These are phyloP conservation scores for Aurelia aurita DNA, from an alignment of 30 jellyfish, hydroid and myxozoan genomes.

Conservation along the genomic window DNA sequence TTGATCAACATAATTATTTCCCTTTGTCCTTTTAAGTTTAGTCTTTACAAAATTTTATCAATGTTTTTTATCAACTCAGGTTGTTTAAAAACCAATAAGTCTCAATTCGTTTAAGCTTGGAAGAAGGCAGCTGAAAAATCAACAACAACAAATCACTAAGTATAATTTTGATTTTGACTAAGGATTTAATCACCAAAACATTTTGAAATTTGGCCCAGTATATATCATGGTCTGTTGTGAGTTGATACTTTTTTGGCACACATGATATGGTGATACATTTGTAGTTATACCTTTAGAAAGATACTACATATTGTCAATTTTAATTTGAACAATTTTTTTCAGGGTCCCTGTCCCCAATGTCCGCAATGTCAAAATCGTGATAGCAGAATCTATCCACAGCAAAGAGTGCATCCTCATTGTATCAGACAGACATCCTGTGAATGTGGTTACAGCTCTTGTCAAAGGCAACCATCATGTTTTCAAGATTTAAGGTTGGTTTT, in stretches of 20 bases:
- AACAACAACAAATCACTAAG: too few species aligned
- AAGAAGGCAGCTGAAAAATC: too few species aligned
- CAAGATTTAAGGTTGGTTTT: conserved; percentile 47
- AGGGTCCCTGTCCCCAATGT: conserved; percentile 74
- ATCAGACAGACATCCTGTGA: conserved; percentile 40
- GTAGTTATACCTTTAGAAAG: neutral
- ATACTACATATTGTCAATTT: neutral
- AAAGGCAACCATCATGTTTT: conserved; percentile 64
- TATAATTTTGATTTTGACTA: too few species aligned
- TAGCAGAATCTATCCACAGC: conserved; percentile 48
- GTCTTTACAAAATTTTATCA: too few species aligned
- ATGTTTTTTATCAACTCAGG: too few species aligned
- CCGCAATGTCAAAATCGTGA: conserved; percentile 43
- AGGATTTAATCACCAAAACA: too few species aligned
- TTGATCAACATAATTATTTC: too few species aligned
- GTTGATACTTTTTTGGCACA: neutral
- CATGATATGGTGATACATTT: neutral
- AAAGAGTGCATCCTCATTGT: conserved; percentile 44
- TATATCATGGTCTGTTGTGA: too few species aligned
- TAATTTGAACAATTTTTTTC: neutral
- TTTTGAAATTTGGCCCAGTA: too few species aligned
- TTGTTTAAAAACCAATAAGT: too few species aligned
- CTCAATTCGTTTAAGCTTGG: too few species aligned
- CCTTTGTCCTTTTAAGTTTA: too few species aligned
- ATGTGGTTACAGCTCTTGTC: conserved; percentile 50